Percentiles rank a stretch among this genome's conserved stretches.
Evolutionary conservation across 2,113 vertebrate genomes (phyloP).

Genomic region (Clarias gariepinus): DNA sequence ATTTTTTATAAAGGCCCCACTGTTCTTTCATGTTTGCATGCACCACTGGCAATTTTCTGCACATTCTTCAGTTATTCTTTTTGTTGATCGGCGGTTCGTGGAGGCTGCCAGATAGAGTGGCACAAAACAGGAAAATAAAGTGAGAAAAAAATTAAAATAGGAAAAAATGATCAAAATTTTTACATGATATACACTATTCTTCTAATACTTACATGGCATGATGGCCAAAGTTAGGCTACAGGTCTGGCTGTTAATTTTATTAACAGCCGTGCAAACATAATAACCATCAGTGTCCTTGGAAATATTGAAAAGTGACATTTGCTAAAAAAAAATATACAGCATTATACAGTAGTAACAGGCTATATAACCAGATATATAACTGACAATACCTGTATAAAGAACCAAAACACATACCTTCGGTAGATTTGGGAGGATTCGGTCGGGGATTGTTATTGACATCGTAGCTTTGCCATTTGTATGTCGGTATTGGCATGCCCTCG

Average conservation of each 20-base stretch:
- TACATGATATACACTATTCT: neutral
- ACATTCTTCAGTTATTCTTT: constrained; percentile 59
- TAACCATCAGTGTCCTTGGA: constrained; percentile 77
- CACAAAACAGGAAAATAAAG: neutral
- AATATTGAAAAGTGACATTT: constrained; percentile 79
- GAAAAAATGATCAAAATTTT: neutral
- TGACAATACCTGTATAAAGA: neutral
- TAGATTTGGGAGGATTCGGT: constrained; percentile 16
- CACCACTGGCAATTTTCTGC: neutral
- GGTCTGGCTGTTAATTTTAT: constrained; percentile 61
- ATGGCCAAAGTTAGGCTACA: constrained; percentile 84
- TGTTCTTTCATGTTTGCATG: too few species aligned
- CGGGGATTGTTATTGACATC: constrained; percentile 58
- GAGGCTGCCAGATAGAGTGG: constrained; percentile 56
- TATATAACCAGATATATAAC: neutral
- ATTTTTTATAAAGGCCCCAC: too few species aligned
- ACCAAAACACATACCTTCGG: constrained; percentile 57
- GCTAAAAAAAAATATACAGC: constrained; percentile 51
- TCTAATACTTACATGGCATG: constrained; percentile 74
- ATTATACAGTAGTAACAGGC: neutral
- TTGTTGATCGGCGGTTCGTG: constrained; percentile 60
- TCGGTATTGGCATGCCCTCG: constrained; percentile 82
- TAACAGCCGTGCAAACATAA: constrained; percentile 81
- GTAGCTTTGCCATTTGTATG: constrained; percentile 79
- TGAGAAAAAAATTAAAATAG: neutral